These are phyloP conservation scores for Matsumyia berberina DNA, from an alignment of 2,888 invertebrate species.

Conservation along the genomic window DNA sequence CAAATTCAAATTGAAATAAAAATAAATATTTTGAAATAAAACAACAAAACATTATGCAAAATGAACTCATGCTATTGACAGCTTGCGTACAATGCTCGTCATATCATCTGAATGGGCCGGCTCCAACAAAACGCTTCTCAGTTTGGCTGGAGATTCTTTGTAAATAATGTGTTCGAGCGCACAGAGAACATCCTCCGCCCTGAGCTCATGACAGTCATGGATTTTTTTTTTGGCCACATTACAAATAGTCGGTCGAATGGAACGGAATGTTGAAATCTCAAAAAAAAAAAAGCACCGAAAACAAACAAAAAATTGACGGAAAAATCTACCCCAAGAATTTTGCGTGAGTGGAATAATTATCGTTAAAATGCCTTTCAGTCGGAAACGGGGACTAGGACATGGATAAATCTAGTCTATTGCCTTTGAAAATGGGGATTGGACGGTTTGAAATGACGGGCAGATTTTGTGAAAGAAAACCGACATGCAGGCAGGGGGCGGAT, in stretches of 20 bases:
- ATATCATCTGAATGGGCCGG: constrained; percentile 23
- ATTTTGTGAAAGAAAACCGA: background rate
- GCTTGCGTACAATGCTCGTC: constrained; percentile 37
- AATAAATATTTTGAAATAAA: constrained; percentile 7
- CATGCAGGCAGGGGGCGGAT: background rate
- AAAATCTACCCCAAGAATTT: constrained; percentile 16
- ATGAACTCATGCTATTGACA: constrained; percentile 37
- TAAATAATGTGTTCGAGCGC: background rate
- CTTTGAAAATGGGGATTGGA: background rate
- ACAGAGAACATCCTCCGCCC: background rate
- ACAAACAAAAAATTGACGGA: background rate
- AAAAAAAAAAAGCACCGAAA: background rate
- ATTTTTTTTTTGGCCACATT: constrained; percentile 17
- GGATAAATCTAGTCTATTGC: constrained; percentile 31
- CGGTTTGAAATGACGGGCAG: background rate
- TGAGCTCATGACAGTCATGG: constrained; percentile 1
- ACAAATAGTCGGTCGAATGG: constrained; percentile 17
- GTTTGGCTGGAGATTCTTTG: background rate
- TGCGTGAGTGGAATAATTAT: constrained; percentile 62
- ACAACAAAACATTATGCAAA: constrained; percentile 25
- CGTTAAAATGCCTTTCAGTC: constrained; percentile 35
- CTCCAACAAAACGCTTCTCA: background rate
- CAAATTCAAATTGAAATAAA: constrained; percentile 3
- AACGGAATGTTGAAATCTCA: constrained; percentile 7
- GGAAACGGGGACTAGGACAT: constrained; percentile 16